Evolutionary conservation across 2,113 vertebrate genomes (phyloP).

Genomic region (Cyrtonyx montezumae): DNA sequence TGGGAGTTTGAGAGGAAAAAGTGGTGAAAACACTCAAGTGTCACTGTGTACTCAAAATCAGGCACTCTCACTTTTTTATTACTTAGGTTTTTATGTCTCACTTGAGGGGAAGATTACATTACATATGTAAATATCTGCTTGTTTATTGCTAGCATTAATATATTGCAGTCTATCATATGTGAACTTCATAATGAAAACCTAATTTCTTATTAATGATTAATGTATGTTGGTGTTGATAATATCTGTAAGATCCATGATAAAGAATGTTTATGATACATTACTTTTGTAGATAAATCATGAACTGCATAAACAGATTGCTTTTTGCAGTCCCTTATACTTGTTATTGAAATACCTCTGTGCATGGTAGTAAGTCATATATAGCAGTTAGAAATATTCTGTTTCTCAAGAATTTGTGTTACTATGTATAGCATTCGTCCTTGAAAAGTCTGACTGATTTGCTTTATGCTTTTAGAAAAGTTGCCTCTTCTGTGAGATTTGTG

Average conservation of each 20-base stretch:
- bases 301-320: not conserved
- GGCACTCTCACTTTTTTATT: not conserved
- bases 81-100: not conserved
- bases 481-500: not conserved
- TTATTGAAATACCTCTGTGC: not conserved
- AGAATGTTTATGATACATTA: not conserved
- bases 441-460: not conserved
- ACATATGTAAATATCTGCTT: not conserved
- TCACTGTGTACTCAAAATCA: not conserved
- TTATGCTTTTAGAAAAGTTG: not conserved
- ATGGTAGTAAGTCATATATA: not conserved
- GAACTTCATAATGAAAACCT: not conserved
- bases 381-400: not conserved
- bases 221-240: not conserved
- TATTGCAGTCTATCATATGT: not conserved
- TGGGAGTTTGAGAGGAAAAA: not conserved
- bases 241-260: not conserved
- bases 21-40: not conserved
- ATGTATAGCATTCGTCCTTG: not conserved
- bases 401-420: not conserved
- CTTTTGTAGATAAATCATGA: not conserved
- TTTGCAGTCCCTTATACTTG: not conserved
- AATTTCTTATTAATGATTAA: not conserved
- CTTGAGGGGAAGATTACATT: not conserved
- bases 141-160: not conserved